Evolutionary conservation across 2,797 vertebrate species (phyloP).

Genomic region (Tragopan temminckii): DNA sequence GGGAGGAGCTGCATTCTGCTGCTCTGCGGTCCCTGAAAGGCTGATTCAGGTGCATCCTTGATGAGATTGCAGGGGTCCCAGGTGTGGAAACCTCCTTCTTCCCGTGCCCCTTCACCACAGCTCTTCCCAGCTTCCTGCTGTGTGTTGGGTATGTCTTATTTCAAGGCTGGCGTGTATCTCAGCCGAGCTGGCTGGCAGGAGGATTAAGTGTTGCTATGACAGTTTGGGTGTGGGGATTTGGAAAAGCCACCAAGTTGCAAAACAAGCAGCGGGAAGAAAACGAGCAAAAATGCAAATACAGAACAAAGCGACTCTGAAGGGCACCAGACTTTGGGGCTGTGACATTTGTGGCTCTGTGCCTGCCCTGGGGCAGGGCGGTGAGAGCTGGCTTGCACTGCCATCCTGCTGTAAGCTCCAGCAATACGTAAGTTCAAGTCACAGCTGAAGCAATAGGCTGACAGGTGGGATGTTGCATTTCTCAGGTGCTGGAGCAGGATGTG

Average conservation of each 20-base stretch:
- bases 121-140: background rate
- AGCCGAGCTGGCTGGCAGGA: background rate
- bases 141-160: background rate
- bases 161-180: constrained; percentile 14
- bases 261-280: background rate
- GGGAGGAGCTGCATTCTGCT: constrained; percentile 24
- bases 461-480: background rate
- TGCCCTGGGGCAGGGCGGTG: background rate
- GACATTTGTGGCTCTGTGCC: background rate
- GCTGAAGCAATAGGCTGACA: rapidly evolving
- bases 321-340: background rate
- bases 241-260: background rate
- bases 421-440: background rate
- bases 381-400: background rate
- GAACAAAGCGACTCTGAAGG: background rate
- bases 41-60: constrained; percentile 54
- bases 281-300: background rate
- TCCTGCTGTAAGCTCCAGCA: background rate
- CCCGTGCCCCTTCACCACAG: rapidly evolving
- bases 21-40: constrained; percentile 23
- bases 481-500: constrained; percentile 93
- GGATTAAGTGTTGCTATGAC: constrained; percentile 15
- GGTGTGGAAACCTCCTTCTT: background rate
- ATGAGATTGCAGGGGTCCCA: background rate
- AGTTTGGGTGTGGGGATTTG: constrained; percentile 25